Base-by-base conservation (phyloP, 2,888 invertebrate species). In the Eledone cirrhosa region DNA sequence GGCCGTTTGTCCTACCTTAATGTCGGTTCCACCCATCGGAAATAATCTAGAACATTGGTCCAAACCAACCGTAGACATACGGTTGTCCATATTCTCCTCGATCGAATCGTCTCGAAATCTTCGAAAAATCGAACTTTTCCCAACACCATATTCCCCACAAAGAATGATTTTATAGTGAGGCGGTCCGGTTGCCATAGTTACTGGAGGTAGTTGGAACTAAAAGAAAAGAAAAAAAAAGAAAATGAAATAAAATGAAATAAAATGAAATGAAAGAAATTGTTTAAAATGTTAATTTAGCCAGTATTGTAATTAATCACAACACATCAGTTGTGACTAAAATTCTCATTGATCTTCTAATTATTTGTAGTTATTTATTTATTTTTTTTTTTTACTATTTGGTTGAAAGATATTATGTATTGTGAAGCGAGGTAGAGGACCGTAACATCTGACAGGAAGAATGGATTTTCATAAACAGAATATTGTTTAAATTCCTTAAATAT, bases 131-230 rank as follows among this genome's bases (percentile, higher is more conserved):
- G 97, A 97, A 90, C 95, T 96, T 92, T 98, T 98, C 59, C 98
- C 97, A 31, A 97, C 97, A 79, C 97, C 97, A 92, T 96, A 98
- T 92, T 98, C 97, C 65, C 98, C 97, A 91, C 96, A 97, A 80
- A 98, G 92, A 88, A 98, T 97, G 59, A 98, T 95, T 93, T 97
- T 97, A 84, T 87, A 88, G 77, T 82, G 86, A 14, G 88, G 89
- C 1, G 84, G 80, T 7, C 87, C 88, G 22, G 87, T 86, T 29
- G 89, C 89, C 89, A 89, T 89, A 31, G 83, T 84, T 11, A 84
- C 75, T 24, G 75, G 75, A 27, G 75, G 75, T 24, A 75, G 47
- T 16, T 75, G 75, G 48, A 75, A 75, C 75, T 75, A 47, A 2
- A 75, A 48, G 16, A 19, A 48, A 24, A 48, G 19, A n/a, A n/a